These are phyloP conservation scores for Channallabes apus DNA, from an alignment of 2,797 vertebrate genomes.

Conservation along the genomic window DNA sequence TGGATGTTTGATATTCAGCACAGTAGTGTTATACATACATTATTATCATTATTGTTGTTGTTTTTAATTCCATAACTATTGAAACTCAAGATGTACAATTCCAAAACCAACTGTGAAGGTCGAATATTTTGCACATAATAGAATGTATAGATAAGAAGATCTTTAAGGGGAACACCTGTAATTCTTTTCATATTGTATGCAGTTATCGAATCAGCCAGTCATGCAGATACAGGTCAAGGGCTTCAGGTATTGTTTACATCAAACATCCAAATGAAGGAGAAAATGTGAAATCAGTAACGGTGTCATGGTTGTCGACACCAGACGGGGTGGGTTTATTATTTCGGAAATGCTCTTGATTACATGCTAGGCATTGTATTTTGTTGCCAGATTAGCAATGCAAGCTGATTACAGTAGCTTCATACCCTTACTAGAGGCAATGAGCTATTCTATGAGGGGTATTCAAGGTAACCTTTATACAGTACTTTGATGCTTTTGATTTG, in stretches of 20 bases:
- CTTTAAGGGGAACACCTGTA: neutral
- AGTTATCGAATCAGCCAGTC: neutral
- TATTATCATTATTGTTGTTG: neutral
- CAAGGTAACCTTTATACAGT: too few relatives aligned
- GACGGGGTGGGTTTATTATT: too few relatives aligned
- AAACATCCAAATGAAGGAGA: too few relatives aligned
- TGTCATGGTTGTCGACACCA: too few relatives aligned
- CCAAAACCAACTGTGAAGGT: constrained; percentile 2
- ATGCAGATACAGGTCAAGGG: neutral
- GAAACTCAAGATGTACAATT: neutral
- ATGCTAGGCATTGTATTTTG: too few relatives aligned
- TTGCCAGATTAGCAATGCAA: neutral
- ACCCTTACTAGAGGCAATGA: too few relatives aligned
- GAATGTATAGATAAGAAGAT: neutral
- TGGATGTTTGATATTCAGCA: constrained; percentile 7
- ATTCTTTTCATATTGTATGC: neutral
- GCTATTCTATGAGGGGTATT: too few relatives aligned
- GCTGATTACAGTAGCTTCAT: neutral
- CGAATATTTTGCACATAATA: neutral
- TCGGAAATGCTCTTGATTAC: too few relatives aligned
- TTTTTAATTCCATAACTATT: neutral
- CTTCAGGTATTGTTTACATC: too few relatives aligned
- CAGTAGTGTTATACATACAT: too few relatives aligned
- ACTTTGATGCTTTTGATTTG: too few relatives aligned
- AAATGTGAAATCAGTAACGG: too few relatives aligned